phyloP scores from a whole-genome alignment of 2,797 vertebrate genomes.

The Rallus crepitans region DNA sequence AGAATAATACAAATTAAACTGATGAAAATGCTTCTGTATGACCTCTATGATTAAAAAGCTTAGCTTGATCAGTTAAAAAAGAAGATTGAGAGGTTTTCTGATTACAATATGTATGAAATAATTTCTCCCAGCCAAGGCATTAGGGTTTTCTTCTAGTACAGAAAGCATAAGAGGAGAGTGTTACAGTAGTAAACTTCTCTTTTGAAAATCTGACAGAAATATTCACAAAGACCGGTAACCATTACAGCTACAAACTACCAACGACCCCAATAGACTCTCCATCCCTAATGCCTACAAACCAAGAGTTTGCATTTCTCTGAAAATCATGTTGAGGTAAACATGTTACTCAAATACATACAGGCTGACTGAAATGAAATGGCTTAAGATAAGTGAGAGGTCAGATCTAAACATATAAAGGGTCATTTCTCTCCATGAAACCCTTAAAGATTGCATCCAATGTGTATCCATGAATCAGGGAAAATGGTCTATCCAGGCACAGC shows the following conservation, averaged over 20 bases:
- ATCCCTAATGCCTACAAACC: background rate
- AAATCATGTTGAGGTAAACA: background rate
- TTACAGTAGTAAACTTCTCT: background rate
- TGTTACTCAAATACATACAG: background rate
- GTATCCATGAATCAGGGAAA: accelerated
- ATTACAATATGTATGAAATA: background rate
- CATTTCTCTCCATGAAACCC: background rate
- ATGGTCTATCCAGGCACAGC: background rate
- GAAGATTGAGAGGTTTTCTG: constrained; percentile 16
- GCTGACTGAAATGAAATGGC: background rate
- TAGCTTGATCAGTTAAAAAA: constrained; percentile 23
- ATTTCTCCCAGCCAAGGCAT: background rate
- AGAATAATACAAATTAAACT: constrained; percentile 20
- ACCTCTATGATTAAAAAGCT: constrained; percentile 2
- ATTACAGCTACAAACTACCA: background rate
- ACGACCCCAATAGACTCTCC: background rate
- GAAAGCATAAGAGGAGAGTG: background rate
- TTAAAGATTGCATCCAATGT: background rate
- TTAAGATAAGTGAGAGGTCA: background rate
- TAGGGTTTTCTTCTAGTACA: background rate
- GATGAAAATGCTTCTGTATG: background rate
- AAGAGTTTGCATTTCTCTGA: background rate
- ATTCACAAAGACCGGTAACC: background rate
- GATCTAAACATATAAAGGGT: background rate
- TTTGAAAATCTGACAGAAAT: background rate